phyloP scores from a whole-genome alignment of 2,113 vertebrate genomes.

The Galemys pyrenaicus region DNA sequence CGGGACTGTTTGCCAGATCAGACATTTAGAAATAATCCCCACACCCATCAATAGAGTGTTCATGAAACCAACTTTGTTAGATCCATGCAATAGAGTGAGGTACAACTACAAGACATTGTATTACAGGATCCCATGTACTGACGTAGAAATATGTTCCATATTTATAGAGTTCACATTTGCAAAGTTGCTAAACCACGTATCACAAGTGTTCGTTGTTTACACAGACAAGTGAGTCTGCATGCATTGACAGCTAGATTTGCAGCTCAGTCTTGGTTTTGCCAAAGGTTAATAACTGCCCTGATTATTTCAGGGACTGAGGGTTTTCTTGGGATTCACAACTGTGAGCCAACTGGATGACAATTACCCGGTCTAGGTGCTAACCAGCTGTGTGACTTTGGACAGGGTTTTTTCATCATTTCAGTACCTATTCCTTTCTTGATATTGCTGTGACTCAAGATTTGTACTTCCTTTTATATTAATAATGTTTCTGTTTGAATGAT shows the following conservation, averaged over 20 bases:
- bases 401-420: not conserved
- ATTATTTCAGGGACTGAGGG: not conserved
- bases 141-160: not conserved
- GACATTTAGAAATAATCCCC: not conserved
- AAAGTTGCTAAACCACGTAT: not conserved
- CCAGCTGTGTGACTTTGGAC: not conserved
- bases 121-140: not conserved
- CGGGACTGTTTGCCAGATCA: not conserved
- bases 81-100: not conserved
- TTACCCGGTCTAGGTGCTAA: not conserved
- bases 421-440: not conserved
- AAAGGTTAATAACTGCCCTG: not conserved
- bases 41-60: not conserved
- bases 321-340: not conserved
- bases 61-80: not conserved
- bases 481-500: not conserved
- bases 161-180: not conserved
- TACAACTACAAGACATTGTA: not conserved
- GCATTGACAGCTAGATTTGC: not conserved
- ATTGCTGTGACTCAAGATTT: not conserved
- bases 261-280: not conserved
- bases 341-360: not conserved
- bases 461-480: not conserved
- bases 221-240: not conserved
- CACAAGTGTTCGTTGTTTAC: not conserved